A percentile compares a stretch with the other conserved stretches of the same genome.
Evolutionary conservation across 2,113 vertebrate genomes (phyloP).

Genomic region (Panthera tigris): DNA sequence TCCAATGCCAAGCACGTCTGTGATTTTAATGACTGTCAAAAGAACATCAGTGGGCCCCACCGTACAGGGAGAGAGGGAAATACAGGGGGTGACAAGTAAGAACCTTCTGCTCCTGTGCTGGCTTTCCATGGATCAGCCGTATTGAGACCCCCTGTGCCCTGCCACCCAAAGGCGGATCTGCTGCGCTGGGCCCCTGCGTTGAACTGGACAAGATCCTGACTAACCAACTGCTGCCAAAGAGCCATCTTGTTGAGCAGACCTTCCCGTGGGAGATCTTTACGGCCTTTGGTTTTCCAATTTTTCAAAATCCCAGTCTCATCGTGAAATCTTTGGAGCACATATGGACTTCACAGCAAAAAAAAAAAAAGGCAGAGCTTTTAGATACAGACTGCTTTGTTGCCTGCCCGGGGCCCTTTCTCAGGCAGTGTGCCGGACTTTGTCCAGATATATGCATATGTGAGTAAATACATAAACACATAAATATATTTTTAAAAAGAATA

Average conservation of each 20-base stretch:
- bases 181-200: fast-evolving
- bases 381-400: background rate
- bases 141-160: background rate
- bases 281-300: background rate
- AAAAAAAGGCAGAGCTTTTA: background rate
- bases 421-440: background rate
- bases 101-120: background rate
- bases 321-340: background rate
- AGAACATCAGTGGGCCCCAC: background rate
- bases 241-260: background rate
- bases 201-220: background rate
- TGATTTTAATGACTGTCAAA: background rate
- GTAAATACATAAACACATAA: background rate
- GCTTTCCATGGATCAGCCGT: background rate
- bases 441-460: background rate
- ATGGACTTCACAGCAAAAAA: background rate
- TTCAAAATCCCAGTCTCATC: background rate
- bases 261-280: background rate
- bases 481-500: background rate
- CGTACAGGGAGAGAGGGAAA: background rate
- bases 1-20: background rate
- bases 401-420: background rate
- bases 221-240: background rate
- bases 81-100: background rate
- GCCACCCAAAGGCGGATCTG: background rate